Evolutionary conservation across 2,113 vertebrate species (phyloP).

Genomic region (Esox niger): DNA sequence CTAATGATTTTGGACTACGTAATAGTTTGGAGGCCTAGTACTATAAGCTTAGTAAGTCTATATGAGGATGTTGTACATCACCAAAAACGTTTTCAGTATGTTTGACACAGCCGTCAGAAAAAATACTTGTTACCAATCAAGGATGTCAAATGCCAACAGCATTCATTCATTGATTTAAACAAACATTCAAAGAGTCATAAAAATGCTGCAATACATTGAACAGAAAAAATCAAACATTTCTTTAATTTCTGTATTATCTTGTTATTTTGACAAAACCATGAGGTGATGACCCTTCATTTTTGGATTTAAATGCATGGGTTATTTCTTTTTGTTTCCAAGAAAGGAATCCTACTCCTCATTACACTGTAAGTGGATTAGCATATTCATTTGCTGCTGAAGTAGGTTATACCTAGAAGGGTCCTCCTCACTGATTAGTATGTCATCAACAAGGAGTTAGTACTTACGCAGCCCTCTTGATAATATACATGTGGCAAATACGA

Average conservation of each 20-base stretch:
- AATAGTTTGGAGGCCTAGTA: neutral
- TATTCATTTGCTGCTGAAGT: constrained; percentile 68
- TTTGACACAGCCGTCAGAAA: too few species aligned
- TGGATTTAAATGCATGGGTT: constrained; percentile 63
- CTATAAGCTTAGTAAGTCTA: neutral
- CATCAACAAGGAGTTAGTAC: constrained; percentile 53
- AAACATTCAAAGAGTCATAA: too few species aligned
- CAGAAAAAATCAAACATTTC: too few species aligned
- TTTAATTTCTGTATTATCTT: too few species aligned
- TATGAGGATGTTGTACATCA: too few species aligned
- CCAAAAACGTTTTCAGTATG: too few species aligned
- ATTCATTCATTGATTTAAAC: too few species aligned
- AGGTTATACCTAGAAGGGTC: constrained; percentile 69
- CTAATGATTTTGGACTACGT: neutral
- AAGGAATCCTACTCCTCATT: constrained; percentile 61
- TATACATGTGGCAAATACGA: too few species aligned
- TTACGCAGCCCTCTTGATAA: constrained; percentile 56
- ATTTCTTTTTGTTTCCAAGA: constrained; percentile 55
- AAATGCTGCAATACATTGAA: too few species aligned
- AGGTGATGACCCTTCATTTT: constrained; percentile 48
- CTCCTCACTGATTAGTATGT: constrained; percentile 66
- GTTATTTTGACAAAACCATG: neutral
- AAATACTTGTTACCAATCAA: too few species aligned
- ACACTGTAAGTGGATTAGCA: constrained; percentile 57
- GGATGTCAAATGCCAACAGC: too few species aligned